These are phyloP conservation scores for Clinocottus analis DNA, from an alignment of 2,113 vertebrate genomes.

Conservation along the genomic window DNA sequence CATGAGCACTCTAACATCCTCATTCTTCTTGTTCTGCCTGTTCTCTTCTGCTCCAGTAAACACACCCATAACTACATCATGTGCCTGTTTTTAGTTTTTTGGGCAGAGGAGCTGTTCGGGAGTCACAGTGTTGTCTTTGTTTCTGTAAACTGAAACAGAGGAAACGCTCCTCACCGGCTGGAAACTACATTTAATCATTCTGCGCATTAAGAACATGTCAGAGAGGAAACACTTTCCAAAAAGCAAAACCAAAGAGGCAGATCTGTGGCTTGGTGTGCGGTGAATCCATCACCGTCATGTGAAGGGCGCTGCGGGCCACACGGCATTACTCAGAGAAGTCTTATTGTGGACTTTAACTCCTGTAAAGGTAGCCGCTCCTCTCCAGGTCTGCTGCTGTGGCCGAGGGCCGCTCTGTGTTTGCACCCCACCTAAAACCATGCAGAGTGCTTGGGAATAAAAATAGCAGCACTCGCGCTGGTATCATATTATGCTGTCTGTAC, in stretches of 20 bases:
- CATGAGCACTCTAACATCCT: not conserved
- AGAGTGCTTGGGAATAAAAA: conserved; percentile 60
- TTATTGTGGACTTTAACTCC: conserved; percentile 73
- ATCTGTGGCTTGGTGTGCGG: conserved; percentile 43
- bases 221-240: conserved; percentile 48
- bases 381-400: conserved; percentile 60
- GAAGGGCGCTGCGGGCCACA: conserved; percentile 51
- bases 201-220: conserved; percentile 55
- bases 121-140: conserved; percentile 27
- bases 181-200: conserved; percentile 63
- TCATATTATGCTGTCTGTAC: conserved; percentile 70
- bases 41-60: conserved; percentile 20
- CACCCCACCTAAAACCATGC: conserved; percentile 59
- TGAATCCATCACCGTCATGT: conserved; percentile 67
- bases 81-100: conserved; percentile 18
- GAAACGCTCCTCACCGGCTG: conserved; percentile 27
- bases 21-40: conserved; percentile 10
- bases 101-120: not conserved
- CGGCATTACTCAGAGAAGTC: conserved; percentile 58
- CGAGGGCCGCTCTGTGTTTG: conserved; percentile 58
- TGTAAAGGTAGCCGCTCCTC: conserved; percentile 44
- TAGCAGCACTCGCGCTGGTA: conserved; percentile 61
- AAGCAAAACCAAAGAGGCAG: conserved; percentile 31
- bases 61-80: conserved; percentile 29
- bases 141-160: conserved; percentile 24